These are phyloP conservation scores for Nymphicus hollandicus DNA, from an alignment of 2,113 vertebrate genomes.

Conservation along the genomic window DNA sequence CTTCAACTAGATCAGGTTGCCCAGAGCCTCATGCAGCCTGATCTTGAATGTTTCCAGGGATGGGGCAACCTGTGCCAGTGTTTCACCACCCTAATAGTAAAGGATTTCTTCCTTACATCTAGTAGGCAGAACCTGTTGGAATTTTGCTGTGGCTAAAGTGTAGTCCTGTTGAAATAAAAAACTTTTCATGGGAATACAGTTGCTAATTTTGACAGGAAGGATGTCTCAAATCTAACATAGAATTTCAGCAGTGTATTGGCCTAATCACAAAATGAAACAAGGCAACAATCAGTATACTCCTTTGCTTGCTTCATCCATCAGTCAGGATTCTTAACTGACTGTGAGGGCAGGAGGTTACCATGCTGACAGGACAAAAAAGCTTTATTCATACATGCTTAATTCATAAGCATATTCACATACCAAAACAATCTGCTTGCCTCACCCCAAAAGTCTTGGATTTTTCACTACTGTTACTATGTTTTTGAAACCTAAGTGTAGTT, in stretches of 20 bases:
- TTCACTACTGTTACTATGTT: not conserved
- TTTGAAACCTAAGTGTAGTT: not conserved
- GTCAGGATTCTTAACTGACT: not conserved
- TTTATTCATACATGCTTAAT: not conserved
- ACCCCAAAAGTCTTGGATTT: not conserved
- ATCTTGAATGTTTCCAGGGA: not conserved
- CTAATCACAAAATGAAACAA: not conserved
- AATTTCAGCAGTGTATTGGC: not conserved
- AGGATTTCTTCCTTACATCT: not conserved
- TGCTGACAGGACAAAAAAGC: not conserved
- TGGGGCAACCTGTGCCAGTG: not conserved
- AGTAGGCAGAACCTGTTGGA: not conserved
- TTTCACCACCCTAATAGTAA: rapidly evolving
- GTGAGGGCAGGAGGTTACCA: not conserved
- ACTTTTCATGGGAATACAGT: not conserved
- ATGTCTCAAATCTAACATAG: not conserved
- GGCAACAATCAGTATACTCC: not conserved
- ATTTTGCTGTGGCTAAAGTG: not conserved
- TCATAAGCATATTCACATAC: not conserved
- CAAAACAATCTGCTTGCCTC: not conserved
- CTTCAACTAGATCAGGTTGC: not conserved
- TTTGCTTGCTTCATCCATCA: not conserved
- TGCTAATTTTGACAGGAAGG: not conserved
- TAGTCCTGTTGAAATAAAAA: not conserved
- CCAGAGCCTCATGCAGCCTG: not conserved